Evolutionary conservation across 1,140 invertebrate species (phyloP).

Genomic region (Drosophila hydei): DNA sequence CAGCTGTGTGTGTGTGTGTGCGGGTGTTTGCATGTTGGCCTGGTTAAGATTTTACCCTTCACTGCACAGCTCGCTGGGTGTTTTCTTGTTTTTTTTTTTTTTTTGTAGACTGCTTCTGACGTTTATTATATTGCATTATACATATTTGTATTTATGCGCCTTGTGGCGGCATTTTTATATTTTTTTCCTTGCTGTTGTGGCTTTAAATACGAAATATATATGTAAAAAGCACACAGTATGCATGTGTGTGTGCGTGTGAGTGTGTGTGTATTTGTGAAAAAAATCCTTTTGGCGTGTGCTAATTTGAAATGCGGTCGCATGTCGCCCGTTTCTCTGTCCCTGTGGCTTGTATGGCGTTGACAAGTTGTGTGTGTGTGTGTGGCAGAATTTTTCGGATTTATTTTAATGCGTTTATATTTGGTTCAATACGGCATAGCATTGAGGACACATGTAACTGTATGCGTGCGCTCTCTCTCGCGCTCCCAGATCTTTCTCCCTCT

Average conservation of each 20-base stretch:
- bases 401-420: conserved; percentile 71
- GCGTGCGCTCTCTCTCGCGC: background rate
- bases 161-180: conserved; percentile 49
- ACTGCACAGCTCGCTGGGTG: background rate
- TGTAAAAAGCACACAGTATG: background rate
- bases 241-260: conserved; percentile 6
- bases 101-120: conserved; percentile 66
- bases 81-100: conserved; percentile 12
- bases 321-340: conserved; percentile 30
- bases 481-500: background rate
- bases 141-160: conserved; percentile 75
- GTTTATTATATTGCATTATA: conserved; percentile 81
- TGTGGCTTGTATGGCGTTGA: conserved; percentile 35
- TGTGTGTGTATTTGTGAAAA: conserved; percentile 10
- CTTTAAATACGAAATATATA: conserved; percentile 40
- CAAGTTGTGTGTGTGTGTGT: conserved; percentile 19
- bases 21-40: conserved; percentile 1
- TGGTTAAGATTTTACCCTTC: conserved; percentile 40
- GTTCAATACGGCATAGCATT: conserved; percentile 53
- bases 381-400: conserved; percentile 62
- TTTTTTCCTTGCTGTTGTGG: background rate
- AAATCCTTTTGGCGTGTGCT: conserved; percentile 47
- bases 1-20: conserved; percentile 2
- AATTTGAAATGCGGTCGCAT: conserved; percentile 74
- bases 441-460: conserved; percentile 31